These are phyloP conservation scores for Zaprionus africanus DNA, from an alignment of 1,140 invertebrate genomes.

Conservation along the genomic window DNA sequence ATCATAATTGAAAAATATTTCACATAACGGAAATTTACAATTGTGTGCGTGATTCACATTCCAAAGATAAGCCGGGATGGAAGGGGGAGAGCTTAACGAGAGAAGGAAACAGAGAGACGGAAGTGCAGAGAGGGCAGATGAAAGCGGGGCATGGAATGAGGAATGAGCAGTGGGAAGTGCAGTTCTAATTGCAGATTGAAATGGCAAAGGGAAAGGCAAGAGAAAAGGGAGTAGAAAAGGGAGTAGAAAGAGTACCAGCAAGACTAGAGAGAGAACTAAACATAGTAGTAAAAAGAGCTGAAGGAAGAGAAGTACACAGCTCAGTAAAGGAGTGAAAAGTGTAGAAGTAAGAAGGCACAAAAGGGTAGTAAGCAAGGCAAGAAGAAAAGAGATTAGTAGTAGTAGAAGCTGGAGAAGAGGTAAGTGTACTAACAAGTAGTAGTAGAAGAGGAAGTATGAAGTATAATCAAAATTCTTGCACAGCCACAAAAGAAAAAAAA, in stretches of 20 bases:
- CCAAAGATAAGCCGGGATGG: slow-evolving; percentile 25
- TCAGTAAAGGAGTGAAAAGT: too few species aligned
- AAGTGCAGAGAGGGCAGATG: neutral
- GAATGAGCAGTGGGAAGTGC: neutral
- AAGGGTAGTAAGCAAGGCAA: too few species aligned
- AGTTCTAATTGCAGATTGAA: neutral
- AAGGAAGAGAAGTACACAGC: neutral
- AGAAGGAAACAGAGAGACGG: neutral
- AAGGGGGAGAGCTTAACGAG: neutral
- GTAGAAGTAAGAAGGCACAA: too few species aligned
- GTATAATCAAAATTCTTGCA: too few species aligned
- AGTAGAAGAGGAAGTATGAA: too few species aligned
- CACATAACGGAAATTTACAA: slow-evolving; percentile 68
- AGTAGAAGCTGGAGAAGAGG: too few species aligned
- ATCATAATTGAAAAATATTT: slow-evolving; percentile 67
- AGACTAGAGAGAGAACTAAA: neutral
- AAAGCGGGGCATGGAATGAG: neutral
- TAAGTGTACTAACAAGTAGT: too few species aligned
- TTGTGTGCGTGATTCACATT: slow-evolving; percentile 47
- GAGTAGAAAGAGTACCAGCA: neutral
- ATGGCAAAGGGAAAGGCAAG: neutral
- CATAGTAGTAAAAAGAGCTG: neutral
- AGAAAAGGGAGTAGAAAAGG: neutral
- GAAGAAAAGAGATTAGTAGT: too few species aligned
- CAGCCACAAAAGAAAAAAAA: too few species aligned